Evolutionary conservation across 2,888 invertebrate species (phyloP), one percentile per base, ranked within the genome.

Genomic region (Ceramica pisi): DNA sequence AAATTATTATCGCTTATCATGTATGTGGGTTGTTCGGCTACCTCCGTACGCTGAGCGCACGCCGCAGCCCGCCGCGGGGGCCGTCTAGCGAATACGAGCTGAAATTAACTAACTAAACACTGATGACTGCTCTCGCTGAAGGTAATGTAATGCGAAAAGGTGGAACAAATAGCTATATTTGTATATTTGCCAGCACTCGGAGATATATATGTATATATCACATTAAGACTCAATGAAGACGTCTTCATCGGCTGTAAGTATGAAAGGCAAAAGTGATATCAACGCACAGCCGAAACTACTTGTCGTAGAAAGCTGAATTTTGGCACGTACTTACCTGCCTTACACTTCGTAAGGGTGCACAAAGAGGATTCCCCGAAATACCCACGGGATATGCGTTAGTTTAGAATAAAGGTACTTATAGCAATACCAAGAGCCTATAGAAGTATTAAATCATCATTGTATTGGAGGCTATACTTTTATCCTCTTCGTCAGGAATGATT

Each of bases 1-100:
- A 93, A 95, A 94, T 94, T 92, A 94, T 92, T 91, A 92, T 89
- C 83, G 88, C 88, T 85, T 90, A 89, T 87, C 86, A 83, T 89
- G 89, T 91, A 89, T 88, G 78, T 80, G 67, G 82, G 78, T 74
- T 80, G 81, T 83, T 83, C 74, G 86, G 94, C 94, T 94, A 87
- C 94, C 90, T 93, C 86, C 81, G 90, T 94, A 92, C 92, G 92
- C 94, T 78, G 4, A 9, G 6, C 35, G 56, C 12, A 83, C 80
- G 81, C 88, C 87, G 82, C 89, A 80, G 87, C 90, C 88, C 87
- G 82, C 89, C 80, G 87, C 90, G 91, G 93, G 91, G 90, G 80
- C 64, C 72, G 21, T 78, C 83, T 71, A 75, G 80, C 69, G 23
- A 69, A 48, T 69, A 76, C 21, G 79, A 57, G 46, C 71, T 68